phyloP scores from a whole-genome alignment of 1,140 invertebrate species.

The Hylaeus anthracinus region DNA sequence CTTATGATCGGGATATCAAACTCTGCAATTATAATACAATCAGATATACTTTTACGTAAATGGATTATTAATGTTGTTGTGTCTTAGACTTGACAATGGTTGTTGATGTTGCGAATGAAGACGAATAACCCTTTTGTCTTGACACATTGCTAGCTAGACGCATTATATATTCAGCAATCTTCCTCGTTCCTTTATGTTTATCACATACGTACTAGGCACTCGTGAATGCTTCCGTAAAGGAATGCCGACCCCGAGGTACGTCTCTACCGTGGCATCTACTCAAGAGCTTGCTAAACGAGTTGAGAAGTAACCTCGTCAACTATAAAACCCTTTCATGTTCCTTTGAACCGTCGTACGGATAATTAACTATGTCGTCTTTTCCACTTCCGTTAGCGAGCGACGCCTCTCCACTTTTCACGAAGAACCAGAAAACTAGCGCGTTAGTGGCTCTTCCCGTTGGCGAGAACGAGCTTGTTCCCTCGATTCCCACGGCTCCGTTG shows the following conservation, averaged over 20 bases:
- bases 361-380: slow-evolving; percentile 53
- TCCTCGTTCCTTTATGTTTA: not conserved
- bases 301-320: slow-evolving; percentile 46
- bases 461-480: slow-evolving; percentile 16
- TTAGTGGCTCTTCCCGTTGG: slow-evolving; percentile 15
- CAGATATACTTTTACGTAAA: too few relatives aligned
- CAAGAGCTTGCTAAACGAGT: slow-evolving; percentile 43
- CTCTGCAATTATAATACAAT: too few relatives aligned
- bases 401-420: slow-evolving; percentile 11
- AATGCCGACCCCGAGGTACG: not conserved
- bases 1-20: too few relatives aligned
- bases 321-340: slow-evolving; percentile 42
- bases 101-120: too few relatives aligned
- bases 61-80: too few relatives aligned
- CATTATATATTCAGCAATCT: not conserved
- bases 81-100: too few relatives aligned
- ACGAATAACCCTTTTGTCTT: too few relatives aligned
- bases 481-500: not conserved
- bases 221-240: not conserved
- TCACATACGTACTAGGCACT: not conserved
- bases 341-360: slow-evolving; percentile 44
- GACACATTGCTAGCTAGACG: too few relatives aligned
- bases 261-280: not conserved
- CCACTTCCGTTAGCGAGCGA: slow-evolving; percentile 26
- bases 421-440: slow-evolving; percentile 33